Base-by-base conservation (phyloP, 1,140 invertebrate genomes). In the Latrodectus geometricus region DNA sequence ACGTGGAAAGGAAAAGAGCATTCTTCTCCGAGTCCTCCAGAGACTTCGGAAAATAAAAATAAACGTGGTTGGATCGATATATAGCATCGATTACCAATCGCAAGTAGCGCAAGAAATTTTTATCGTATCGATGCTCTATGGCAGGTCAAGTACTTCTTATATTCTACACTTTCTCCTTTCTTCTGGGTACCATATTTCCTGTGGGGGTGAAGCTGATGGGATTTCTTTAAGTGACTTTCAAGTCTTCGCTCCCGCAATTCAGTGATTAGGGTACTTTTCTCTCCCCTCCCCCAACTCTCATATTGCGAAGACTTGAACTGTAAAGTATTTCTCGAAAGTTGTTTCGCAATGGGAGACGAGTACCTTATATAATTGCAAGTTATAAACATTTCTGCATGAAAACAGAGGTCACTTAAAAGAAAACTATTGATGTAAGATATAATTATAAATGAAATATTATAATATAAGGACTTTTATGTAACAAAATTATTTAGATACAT, bases 1-100 rank as follows among this genome's bases (percentile, higher is more conserved):
- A n/a, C 49, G 50, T n/a, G 49, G 49, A 74, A 20, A 74, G 50
- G 72, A 50, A 50, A 5, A 35, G 35, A 35, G 35, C 35, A 35
- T 35, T 35, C 35, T 35, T 35, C 35, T 52, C 21, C 20, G 12
- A 76, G 21, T 56, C 74, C 14, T 61, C 74, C 21, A 61, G n/a
- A 50, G 20, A 9, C 17, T 50, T 11, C n/a, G 52, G 11, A 17
- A 76, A 76, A 48, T 54, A 52, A 76, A 76, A 76, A 54, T 23
- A 54, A 76, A 56, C 54, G 52, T 76, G 21, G 52, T 21, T 50
- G 21, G 54, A 56, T 76, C 74, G 74, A 76, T 76, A 54, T 69
- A 1, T 9, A 8, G 21, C 9, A n/a, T 76, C 74, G 74, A 76
- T 76, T 61, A 61, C 74, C 74, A 76, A 76, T 76, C 74, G 50